Evolutionary conservation across 2,113 vertebrate species (phyloP).

Genomic region (Saccopteryx leptura): DNA sequence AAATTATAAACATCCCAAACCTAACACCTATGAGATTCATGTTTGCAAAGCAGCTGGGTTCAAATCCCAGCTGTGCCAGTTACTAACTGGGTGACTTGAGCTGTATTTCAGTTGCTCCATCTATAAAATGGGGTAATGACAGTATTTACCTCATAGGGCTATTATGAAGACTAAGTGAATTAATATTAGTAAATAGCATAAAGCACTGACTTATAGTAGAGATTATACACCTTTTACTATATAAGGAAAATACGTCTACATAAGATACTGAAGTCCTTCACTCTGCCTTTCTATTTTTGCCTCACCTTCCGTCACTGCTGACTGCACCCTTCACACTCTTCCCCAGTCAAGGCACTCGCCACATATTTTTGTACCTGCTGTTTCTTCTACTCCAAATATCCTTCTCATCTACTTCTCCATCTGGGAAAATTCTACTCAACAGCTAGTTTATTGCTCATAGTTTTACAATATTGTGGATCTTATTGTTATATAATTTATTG

Average conservation of each 20-base stretch:
- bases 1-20: not conserved
- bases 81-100: not conserved
- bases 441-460: not conserved
- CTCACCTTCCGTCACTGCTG: not conserved
- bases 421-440: not conserved
- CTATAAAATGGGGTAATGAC: not conserved
- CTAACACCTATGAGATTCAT: not conserved
- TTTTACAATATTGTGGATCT: not conserved
- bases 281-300: not conserved
- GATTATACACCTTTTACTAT: not conserved
- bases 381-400: not conserved
- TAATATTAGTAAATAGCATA: not conserved
- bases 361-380: not conserved
- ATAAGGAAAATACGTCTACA: not conserved
- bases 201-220: not conserved
- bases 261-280: not conserved
- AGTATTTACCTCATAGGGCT: not conserved
- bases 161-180: not conserved
- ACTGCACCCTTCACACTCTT: not conserved
- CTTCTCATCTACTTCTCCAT: not conserved
- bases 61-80: not conserved
- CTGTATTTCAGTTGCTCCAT: not conserved
- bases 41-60: not conserved
- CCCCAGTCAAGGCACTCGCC: not conserved
- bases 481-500: not conserved